These are phyloP conservation scores for Chloebia gouldiae DNA, from an alignment of 2,113 vertebrate species.

Conservation along the genomic window DNA sequence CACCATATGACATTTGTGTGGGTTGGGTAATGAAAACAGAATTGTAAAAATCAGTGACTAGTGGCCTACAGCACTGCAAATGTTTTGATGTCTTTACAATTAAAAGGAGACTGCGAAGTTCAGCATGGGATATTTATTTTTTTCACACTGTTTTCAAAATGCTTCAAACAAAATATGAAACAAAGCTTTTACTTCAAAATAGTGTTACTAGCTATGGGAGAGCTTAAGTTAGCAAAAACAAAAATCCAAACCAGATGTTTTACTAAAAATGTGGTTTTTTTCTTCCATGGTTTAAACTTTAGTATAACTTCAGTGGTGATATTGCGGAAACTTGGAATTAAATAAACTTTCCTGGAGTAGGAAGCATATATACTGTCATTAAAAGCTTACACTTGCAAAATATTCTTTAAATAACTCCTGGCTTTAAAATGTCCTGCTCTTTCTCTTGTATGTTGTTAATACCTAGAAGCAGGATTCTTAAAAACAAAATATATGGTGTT, in stretches of 20 bases:
- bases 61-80: constrained; percentile 29
- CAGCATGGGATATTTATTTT: constrained; percentile 12
- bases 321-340: neutral
- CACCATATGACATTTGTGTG: constrained; percentile 29
- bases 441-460: constrained; percentile 54
- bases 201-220: neutral
- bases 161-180: neutral
- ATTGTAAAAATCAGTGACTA: constrained; percentile 52
- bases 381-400: neutral
- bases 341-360: constrained; percentile 34
- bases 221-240: neutral
- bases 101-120: constrained; percentile 32
- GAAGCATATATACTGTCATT: neutral
- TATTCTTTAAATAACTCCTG: neutral
- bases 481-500: constrained; percentile 66
- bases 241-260: neutral
- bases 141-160: neutral
- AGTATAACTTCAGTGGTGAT: neutral
- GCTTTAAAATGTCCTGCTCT: constrained; percentile 17
- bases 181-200: neutral
- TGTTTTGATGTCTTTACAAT: constrained; percentile 30
- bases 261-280: neutral
- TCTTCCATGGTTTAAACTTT: neutral
- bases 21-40: constrained; percentile 66
- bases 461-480: constrained; percentile 69